Percentiles rank a stretch among this genome's conserved stretches.
Conservation (phyloP, 2,113 vertebrate genomes). For the Tor tambroides region DNA sequence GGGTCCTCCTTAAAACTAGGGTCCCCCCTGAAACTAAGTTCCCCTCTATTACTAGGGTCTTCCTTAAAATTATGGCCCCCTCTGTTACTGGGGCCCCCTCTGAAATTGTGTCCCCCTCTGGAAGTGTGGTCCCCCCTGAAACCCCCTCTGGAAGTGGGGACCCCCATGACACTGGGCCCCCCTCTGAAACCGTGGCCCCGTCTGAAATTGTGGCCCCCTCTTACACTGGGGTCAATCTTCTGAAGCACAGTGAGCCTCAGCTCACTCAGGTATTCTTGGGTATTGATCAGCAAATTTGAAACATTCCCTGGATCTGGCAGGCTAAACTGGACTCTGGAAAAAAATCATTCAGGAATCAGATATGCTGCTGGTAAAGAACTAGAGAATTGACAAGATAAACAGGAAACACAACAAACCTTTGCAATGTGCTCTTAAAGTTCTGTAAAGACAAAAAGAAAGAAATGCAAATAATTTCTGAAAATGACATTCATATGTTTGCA, state of each 20-base stretch:
- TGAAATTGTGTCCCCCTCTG: background rate
- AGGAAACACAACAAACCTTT: background rate
- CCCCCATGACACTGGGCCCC: background rate
- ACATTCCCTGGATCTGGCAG: background rate
- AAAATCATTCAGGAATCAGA: background rate
- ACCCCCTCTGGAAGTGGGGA: background rate
- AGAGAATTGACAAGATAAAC: background rate
- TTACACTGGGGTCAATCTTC: background rate
- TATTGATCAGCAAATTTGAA: background rate
- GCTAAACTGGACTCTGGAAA: background rate
- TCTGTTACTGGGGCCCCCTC: background rate
- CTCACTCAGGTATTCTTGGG: background rate
- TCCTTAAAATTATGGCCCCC: background rate
- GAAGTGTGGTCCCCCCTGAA: background rate
- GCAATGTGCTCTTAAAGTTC: background rate
- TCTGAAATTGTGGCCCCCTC: background rate
- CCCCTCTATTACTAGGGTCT: background rate
- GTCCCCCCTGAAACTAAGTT: background rate
- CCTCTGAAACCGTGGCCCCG: background rate
- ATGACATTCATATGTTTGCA: background rate
- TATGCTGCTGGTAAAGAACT: background rate
- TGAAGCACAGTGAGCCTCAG: background rate
- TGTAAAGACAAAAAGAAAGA: background rate
- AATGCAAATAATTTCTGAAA: background rate
- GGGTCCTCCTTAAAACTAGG: background rate